Evolutionary conservation across 2,888 invertebrate species (phyloP).

Genomic region (Gortyna flavago): DNA sequence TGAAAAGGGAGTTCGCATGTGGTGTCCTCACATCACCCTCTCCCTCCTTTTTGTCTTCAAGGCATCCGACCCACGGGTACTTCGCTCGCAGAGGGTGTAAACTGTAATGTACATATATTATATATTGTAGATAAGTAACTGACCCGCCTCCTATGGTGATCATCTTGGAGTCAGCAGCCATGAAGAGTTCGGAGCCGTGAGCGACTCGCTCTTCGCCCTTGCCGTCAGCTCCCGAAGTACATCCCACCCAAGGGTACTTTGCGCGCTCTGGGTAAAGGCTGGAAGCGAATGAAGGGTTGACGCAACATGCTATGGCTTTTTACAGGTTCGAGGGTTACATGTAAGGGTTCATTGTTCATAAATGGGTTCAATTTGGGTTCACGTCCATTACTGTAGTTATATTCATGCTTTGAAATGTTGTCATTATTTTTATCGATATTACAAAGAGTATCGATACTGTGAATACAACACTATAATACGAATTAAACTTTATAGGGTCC

Average conservation of each 20-base stretch:
- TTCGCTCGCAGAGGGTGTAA: slow-evolving; percentile 95
- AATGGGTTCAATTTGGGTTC: not conserved
- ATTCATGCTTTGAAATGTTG: slow-evolving; percentile 13
- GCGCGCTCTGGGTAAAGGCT: slow-evolving; percentile 95
- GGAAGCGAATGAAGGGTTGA: slow-evolving; percentile 71
- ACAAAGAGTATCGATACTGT: not conserved
- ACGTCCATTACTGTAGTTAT: not conserved
- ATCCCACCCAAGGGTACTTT: slow-evolving; percentile 98
- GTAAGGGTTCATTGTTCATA: slow-evolving; percentile 13
- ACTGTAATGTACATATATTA: slow-evolving; percentile 72
- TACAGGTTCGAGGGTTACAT: slow-evolving; percentile 44
- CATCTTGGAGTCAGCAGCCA: slow-evolving; percentile 98
- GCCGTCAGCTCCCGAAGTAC: slow-evolving; percentile 76
- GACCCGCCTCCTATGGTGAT: slow-evolving; percentile 99
- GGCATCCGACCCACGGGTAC: slow-evolving; percentile 98
- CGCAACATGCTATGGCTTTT: slow-evolving; percentile 65
- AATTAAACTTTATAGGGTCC: not conserved
- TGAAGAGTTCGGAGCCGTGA: slow-evolving; percentile 97
- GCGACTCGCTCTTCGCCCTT: slow-evolving; percentile 91
- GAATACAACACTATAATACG: not conserved
- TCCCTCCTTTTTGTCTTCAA: slow-evolving; percentile 87
- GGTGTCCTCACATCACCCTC: slow-evolving; percentile 74
- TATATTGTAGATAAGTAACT: slow-evolving; percentile 69
- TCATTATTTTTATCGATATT: slow-evolving; percentile 1
- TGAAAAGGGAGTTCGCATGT: slow-evolving; percentile 96